Evolutionary conservation across 2,888 invertebrate species (phyloP).

Genomic region (Mesoligia furuncula): DNA sequence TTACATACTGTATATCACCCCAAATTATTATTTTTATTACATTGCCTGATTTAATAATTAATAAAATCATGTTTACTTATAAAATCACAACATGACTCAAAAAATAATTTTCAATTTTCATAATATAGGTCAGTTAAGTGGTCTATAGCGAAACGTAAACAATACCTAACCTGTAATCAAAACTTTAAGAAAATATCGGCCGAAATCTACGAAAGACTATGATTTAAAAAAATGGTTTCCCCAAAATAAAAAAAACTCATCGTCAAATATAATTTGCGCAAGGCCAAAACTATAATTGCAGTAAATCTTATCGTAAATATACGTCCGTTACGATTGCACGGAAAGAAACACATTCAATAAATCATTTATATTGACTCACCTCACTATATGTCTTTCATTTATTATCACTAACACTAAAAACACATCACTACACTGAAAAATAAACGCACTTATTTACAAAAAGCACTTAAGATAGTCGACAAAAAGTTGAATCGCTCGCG

Average conservation of each 20-base stretch:
- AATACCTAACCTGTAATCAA: neutral
- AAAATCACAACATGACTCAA: neutral
- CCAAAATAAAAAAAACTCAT: slow-evolving; percentile 41
- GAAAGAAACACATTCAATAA: slow-evolving; percentile 48
- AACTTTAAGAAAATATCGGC: neutral
- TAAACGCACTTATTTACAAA: slow-evolving; percentile 63
- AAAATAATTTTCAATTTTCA: neutral
- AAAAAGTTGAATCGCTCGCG: slow-evolving; percentile 66
- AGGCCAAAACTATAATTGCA: slow-evolving; percentile 55
- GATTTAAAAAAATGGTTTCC: neutral
- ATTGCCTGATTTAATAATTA: neutral
- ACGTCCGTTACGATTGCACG: slow-evolving; percentile 37
- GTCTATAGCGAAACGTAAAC: neutral
- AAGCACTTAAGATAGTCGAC: slow-evolving; percentile 66
- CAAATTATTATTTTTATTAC: neutral
- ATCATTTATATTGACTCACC: slow-evolving; percentile 72
- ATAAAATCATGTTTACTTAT: neutral
- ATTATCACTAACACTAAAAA: slow-evolving; percentile 69
- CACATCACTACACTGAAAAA: slow-evolving; percentile 66
- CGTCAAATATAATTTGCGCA: slow-evolving; percentile 42
- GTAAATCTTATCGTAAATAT: slow-evolving; percentile 59
- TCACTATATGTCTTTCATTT: slow-evolving; percentile 85
- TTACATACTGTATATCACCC: neutral
- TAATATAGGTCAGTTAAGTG: neutral
- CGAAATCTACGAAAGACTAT: neutral